These are phyloP conservation scores for Sebastes vulpes DNA, from an alignment of 2,797 vertebrate species.

Conservation along the genomic window DNA sequence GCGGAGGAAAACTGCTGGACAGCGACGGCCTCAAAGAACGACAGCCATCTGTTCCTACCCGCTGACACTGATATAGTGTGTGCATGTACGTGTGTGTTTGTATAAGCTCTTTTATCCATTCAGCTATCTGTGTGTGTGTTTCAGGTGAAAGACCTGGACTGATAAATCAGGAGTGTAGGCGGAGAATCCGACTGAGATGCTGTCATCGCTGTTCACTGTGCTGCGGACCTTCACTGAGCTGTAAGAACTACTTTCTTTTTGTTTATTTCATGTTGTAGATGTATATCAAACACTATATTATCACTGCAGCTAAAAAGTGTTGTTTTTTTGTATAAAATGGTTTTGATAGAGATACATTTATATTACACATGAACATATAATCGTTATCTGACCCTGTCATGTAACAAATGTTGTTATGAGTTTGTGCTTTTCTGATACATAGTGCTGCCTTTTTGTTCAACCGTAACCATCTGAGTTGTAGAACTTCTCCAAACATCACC, in stretches of 20 bases:
- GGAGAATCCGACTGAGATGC: slow-evolving; percentile 43
- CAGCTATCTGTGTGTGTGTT: slow-evolving; percentile 51
- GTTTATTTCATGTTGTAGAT: neutral
- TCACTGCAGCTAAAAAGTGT: neutral
- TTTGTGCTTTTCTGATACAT: neutral
- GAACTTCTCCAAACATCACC: neutral
- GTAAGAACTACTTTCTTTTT: slow-evolving; percentile 54
- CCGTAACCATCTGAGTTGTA: neutral
- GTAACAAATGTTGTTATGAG: neutral
- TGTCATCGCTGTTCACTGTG: slow-evolving; percentile 56
- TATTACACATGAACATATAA: neutral
- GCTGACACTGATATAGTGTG: neutral
- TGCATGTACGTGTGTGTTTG: neutral
- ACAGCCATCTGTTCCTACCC: slow-evolving; percentile 50
- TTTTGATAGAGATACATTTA: neutral
- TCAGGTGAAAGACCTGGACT: slow-evolving; percentile 40
- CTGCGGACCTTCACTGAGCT: slow-evolving; percentile 69
- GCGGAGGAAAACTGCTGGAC: slow-evolving; percentile 30
- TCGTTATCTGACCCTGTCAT: neutral
- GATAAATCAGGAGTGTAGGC: neutral
- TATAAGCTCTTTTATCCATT: slow-evolving; percentile 1
- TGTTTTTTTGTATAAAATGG: neutral
- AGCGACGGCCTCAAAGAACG: slow-evolving; percentile 10
- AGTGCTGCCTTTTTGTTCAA: neutral
- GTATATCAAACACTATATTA: neutral